Base-by-base conservation (phyloP, 92 coral and sea anemone species). In the Parazoanthus atlanticus region DNA sequence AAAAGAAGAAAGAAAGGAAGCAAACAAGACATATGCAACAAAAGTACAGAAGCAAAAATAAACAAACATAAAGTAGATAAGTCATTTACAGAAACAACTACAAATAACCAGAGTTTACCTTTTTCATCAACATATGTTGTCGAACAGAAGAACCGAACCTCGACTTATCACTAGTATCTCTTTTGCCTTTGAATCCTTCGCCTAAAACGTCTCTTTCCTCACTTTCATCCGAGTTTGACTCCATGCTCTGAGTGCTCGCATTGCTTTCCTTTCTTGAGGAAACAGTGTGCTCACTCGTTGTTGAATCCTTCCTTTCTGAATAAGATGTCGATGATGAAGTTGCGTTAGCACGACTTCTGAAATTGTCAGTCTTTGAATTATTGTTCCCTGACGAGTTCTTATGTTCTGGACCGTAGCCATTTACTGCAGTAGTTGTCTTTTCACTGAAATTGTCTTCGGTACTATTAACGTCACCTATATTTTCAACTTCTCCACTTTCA, bases 171-270 rank as follows among this genome's bases (percentile, higher is more conserved):
- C 91, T 94, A 56, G 89, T 82, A 74, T 93, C 91, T 80, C 93
- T 89, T 84, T 93, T 95, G 74, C 88, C 85, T 64, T 71, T 82
- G 71, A 90, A 88, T 11, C 78, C 43, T 69, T 93, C 94, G 54
- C 92, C 90, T 52, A 93, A 81, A 26, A 89, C 87, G 91, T 95
- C 98, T 46, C 96, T 84, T 76, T 95, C 98, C 33, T 95, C 98
- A 61, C 93, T 95, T 36, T 95, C 98, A 49, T 92, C 98, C n/a
- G 90, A 79, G 80, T 93, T 93, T 7, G 96, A 95, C 16, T 93
- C 98, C 23, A 89, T 90, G 74, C 98, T 95, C 74, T 93, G 95
- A n/a, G 93, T 92, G 38, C 98, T 95, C 12, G 93, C 96, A 76
- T 75, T 92, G 56, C 98, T 95, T 65, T 93, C 96, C 81, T 95